Conservation (phyloP, 2,797 vertebrate species). For the Triplophysa bombifrons region DNA sequence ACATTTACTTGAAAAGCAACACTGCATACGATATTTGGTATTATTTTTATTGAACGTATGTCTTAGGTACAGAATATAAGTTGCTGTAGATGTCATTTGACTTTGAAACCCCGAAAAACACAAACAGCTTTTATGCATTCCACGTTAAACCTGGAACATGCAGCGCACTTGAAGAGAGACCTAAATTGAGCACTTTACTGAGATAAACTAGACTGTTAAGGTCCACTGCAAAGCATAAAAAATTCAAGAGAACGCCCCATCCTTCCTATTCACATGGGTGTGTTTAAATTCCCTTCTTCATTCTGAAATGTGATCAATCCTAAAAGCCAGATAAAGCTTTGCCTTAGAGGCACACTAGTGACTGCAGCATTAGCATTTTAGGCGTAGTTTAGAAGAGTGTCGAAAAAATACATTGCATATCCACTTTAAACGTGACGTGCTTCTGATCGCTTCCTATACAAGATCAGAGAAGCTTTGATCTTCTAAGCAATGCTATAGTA, state of each 20-base stretch:
- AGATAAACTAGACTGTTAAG: constrained; percentile 15
- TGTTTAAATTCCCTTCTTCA: constrained; percentile 40
- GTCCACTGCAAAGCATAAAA: constrained; percentile 22
- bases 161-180: background rate
- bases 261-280: constrained; percentile 40
- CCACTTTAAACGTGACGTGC: background rate
- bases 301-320: constrained; percentile 44
- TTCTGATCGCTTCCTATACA: constrained; percentile 33
- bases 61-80: background rate
- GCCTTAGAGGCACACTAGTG: constrained; percentile 26
- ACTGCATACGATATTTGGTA: no score
- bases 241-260: constrained; percentile 26
- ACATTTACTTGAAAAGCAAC: no score
- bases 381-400: constrained; percentile 17
- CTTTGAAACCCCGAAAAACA: background rate
- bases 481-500: constrained; percentile 30
- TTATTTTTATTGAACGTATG: no score
- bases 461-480: constrained; percentile 42
- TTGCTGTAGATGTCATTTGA: background rate
- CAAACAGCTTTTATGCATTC: background rate
- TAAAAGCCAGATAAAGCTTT: constrained; percentile 38
- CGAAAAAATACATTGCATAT: background rate
- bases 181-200: background rate
- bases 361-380: constrained; percentile 27
- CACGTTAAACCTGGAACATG: background rate